Evolutionary conservation across 1,140 invertebrate genomes (phyloP).

Genomic region (Meloidogyne hapla): DNA sequence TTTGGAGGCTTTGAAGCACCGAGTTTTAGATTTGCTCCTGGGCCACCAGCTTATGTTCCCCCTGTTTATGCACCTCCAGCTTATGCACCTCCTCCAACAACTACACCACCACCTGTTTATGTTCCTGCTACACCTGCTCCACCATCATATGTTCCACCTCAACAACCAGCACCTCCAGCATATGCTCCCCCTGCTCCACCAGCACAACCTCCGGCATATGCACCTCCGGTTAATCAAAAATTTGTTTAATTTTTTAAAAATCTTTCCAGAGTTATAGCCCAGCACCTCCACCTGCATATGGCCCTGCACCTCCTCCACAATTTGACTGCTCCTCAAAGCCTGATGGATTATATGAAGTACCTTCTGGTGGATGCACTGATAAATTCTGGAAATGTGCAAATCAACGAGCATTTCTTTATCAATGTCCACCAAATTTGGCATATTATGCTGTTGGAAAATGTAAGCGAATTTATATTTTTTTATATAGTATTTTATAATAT

Average conservation of each 20-base stretch:
- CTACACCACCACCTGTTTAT: not conserved
- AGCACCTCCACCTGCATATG: not conserved
- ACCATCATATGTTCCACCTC: not conserved
- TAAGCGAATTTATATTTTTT: not conserved
- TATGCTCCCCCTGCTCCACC: not conserved
- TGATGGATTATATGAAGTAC: conserved; percentile 1
- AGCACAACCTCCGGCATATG: not conserved
- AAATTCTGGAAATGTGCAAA: conserved; percentile 6
- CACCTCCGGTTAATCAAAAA: not conserved
- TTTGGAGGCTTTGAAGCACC: not conserved
- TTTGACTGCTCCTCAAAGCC: not conserved
- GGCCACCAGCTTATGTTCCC: not conserved
- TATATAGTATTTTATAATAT: not conserved
- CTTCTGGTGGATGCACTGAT: not conserved
- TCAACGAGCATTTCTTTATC: not conserved
- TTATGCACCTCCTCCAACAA: not conserved
- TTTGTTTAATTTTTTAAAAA: not conserved
- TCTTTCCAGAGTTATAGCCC: not conserved
- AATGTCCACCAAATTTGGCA: not conserved
- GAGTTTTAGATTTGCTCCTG: not conserved
- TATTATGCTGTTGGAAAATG: conserved; percentile 3
- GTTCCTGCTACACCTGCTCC: not conserved
- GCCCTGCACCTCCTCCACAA: not conserved
- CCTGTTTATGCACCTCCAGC: not conserved
- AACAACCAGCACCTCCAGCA: not conserved